Evolutionary conservation across 1,140 invertebrate genomes (phyloP).

Genomic region (Zaprionus nigranus): DNA sequence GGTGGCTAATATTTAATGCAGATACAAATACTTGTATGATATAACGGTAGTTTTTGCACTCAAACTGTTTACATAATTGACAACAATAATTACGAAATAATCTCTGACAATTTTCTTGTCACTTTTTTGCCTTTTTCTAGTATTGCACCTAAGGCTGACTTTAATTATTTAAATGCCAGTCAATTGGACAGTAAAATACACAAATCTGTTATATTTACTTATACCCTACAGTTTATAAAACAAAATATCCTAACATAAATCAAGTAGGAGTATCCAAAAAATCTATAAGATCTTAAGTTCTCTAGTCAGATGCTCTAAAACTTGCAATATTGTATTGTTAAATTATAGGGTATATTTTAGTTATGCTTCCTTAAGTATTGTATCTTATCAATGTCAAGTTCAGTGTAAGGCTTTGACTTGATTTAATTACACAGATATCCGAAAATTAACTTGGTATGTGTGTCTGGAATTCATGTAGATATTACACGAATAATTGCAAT

Average conservation of each 20-base stretch:
- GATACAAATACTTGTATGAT: not conserved
- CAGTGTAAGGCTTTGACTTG: conserved; percentile 56
- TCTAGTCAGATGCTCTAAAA: too few relatives aligned
- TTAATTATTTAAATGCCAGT: conserved; percentile 38
- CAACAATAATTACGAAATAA: conserved; percentile 14
- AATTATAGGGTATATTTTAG: not conserved
- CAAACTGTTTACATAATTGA: conserved; percentile 21
- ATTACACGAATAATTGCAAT: conserved; percentile 13
- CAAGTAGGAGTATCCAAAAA: too few relatives aligned
- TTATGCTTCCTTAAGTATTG: not conserved
- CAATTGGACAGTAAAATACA: conserved; percentile 18
- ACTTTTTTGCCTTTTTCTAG: not conserved
- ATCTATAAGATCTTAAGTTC: too few relatives aligned
- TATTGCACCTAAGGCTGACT: not conserved
- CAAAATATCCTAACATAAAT: not conserved
- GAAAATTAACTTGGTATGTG: conserved; percentile 26
- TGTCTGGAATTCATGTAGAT: not conserved
- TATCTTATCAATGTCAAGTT: conserved; percentile 55
- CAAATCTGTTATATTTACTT: not conserved
- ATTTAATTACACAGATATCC: conserved; percentile 55
- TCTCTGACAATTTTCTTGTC: conserved; percentile 23
- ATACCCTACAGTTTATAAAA: not conserved
- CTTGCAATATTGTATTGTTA: too few relatives aligned
- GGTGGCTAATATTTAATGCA: not conserved
- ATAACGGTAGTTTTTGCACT: not conserved